phyloP scores from a whole-genome alignment of 2,797 vertebrate species.

The Neosilurus hyrtlii region DNA sequence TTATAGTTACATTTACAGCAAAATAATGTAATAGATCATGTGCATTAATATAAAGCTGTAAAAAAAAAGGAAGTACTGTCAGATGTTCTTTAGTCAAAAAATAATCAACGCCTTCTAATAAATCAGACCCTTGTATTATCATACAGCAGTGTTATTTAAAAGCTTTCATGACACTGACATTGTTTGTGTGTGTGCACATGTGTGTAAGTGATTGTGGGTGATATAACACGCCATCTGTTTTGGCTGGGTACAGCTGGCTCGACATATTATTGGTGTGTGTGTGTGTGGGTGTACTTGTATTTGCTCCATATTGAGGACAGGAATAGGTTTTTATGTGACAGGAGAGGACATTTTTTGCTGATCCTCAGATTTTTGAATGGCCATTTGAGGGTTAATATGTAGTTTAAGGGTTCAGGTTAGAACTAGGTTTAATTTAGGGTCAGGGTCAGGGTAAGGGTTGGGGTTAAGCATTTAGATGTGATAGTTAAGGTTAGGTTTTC shows the following conservation, averaged over 20 bases:
- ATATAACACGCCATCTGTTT: constrained; percentile 46
- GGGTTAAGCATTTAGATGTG: too few relatives aligned
- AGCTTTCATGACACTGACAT: constrained; percentile 9
- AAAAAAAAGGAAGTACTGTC: background rate
- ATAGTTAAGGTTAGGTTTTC: too few relatives aligned
- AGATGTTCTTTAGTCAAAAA: background rate
- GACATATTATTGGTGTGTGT: too few relatives aligned
- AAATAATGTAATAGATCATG: background rate
- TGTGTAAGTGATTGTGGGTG: constrained; percentile 16
- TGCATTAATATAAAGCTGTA: background rate
- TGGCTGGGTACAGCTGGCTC: constrained; percentile 31
- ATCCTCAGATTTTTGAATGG: too few relatives aligned
- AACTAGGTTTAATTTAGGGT: too few relatives aligned
- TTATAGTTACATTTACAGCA: background rate
- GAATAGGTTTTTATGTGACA: too few relatives aligned
- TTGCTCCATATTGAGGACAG: too few relatives aligned
- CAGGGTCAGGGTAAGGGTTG: too few relatives aligned
- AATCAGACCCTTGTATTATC: background rate
- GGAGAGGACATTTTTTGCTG: too few relatives aligned
- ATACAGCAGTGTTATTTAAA: background rate
- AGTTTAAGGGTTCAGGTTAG: too few relatives aligned
- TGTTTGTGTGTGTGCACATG: constrained; percentile 5
- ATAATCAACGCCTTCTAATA: background rate
- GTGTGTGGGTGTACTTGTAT: too few relatives aligned
- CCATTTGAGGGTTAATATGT: too few relatives aligned